A percentile compares a stretch with the other conserved stretches of the same genome.
Evolutionary conservation across 2,888 invertebrate genomes (phyloP).

Genomic region (Drosophila yooni): DNA sequence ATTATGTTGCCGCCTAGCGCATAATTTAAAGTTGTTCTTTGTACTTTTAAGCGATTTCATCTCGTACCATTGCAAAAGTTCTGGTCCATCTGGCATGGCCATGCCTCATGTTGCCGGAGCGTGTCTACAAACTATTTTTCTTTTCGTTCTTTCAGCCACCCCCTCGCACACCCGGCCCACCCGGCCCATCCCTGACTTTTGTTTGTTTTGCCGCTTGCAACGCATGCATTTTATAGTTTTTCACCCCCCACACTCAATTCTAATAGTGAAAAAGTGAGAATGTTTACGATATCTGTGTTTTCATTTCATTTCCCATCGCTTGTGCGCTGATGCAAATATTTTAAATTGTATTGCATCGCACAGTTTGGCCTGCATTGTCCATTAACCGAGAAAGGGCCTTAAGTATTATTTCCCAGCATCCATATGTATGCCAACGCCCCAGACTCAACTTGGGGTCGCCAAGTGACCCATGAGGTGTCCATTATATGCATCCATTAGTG

Average conservation of each 20-base stretch:
- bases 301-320: slow-evolving; percentile 37
- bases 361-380: slow-evolving; percentile 16
- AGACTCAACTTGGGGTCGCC: slow-evolving; percentile 18
- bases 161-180: too few species aligned
- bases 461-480: slow-evolving; percentile 17
- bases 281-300: slow-evolving; percentile 54
- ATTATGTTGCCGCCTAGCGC: slow-evolving; percentile 39
- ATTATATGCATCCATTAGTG: slow-evolving; percentile 65
- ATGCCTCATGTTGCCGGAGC: slow-evolving; percentile 38
- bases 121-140: slow-evolving; percentile 51
- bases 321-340: slow-evolving; percentile 46
- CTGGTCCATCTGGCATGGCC: slow-evolving; percentile 60
- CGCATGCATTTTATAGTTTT: slow-evolving; percentile 74
- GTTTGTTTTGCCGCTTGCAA: slow-evolving; percentile 57
- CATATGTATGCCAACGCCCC: slow-evolving; percentile 21
- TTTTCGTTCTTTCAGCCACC: slow-evolving; percentile 1
- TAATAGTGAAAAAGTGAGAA: slow-evolving; percentile 35
- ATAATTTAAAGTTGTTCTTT: slow-evolving; percentile 53
- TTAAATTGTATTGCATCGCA: slow-evolving; percentile 14
- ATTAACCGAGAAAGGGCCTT: background rate
- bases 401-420: slow-evolving; percentile 21
- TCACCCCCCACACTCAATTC: slow-evolving; percentile 2
- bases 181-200: slow-evolving; percentile 5
- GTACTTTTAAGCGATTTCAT: slow-evolving; percentile 30
- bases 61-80: slow-evolving; percentile 39